phyloP scores from a whole-genome alignment of 1,140 invertebrate genomes.

The Trigoniulus corallinus region DNA sequence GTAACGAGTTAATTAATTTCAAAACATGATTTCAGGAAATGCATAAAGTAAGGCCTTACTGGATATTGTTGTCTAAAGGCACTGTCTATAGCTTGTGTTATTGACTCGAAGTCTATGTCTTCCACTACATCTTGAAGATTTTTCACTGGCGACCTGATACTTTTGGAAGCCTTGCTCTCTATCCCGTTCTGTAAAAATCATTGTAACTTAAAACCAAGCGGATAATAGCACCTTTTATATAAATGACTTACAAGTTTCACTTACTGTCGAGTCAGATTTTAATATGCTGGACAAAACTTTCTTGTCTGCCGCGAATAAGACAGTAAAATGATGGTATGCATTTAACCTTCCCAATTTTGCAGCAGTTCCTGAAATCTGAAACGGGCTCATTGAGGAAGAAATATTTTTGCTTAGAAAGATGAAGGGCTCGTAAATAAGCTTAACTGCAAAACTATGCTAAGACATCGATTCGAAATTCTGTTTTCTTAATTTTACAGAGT shows the following conservation, averaged over 20 bases:
- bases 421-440: too few relatives aligned
- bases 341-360: constrained; percentile 66
- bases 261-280: not conserved
- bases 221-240: too few relatives aligned
- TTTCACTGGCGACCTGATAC: constrained; percentile 54
- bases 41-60: too few relatives aligned
- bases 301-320: constrained; percentile 69
- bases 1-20: too few relatives aligned
- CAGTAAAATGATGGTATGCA: constrained; percentile 88
- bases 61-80: not conserved
- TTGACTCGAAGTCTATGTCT: constrained; percentile 33
- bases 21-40: too few relatives aligned
- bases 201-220: constrained; percentile 16
- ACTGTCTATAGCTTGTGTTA: not conserved
- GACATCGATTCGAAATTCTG: too few relatives aligned
- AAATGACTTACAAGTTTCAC: too few relatives aligned
- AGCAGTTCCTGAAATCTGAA: constrained; percentile 74
- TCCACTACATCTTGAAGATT: constrained; percentile 57
- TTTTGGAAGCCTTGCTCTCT: constrained; percentile 62
- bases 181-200: constrained; percentile 36
- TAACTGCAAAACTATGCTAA: too few relatives aligned
- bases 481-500: too few relatives aligned
- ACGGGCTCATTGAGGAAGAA: too few relatives aligned
- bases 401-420: too few relatives aligned
- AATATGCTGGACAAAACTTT: constrained; percentile 13